Base-by-base conservation (phyloP, 2,797 vertebrate species). In the Babyrousa celebensis region DNA sequence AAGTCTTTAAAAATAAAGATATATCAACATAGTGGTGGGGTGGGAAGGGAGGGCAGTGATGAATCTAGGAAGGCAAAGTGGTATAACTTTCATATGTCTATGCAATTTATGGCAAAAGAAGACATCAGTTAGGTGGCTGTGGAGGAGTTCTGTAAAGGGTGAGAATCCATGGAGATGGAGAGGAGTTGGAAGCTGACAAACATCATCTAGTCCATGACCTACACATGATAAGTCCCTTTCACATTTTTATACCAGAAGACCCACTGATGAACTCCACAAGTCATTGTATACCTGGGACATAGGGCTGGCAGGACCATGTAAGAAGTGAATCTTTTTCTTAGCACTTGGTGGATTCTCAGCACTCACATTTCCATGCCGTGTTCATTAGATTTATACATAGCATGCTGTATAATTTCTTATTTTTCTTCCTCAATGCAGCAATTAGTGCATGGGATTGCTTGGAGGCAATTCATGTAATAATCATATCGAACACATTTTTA, bases 381-480 rank as follows among this genome's bases (percentile, higher is more conserved):
- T 4, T 15, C 25, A 17, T 62, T 75, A 58, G 43, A 43, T 40
- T 63, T 54, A 71, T 23, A 18, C 1, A 17, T 14, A n/a, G 12
- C 27, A 21, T 5, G 54, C 1, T 1, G 10, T 74, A 5, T 54
- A 6, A 23, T 62, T 84, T 90, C 36, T 29, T 32, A 4, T 54
- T 84, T 72, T 83, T 70, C 43, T 78, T 36, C 21, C 29, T 68
- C 20, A 17, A 0, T 16, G 40, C 7, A 48, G 71, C 6, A 3
- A 1, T 62, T 85, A 80, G 63, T 93, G 7, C 17, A 9, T 62
- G 18, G 3, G 60, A 25, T 23, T 86, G 11, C 85, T 78, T 23
- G 18, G 82, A 85, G 75, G 8, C 2, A 54, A 27, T 17, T 82
- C 95, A 84, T 89, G 40, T 7, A 75, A 36, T 94, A 58, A 86